Evolutionary conservation across 2,888 invertebrate species (phyloP).

Genomic region (Eudemis profundana): DNA sequence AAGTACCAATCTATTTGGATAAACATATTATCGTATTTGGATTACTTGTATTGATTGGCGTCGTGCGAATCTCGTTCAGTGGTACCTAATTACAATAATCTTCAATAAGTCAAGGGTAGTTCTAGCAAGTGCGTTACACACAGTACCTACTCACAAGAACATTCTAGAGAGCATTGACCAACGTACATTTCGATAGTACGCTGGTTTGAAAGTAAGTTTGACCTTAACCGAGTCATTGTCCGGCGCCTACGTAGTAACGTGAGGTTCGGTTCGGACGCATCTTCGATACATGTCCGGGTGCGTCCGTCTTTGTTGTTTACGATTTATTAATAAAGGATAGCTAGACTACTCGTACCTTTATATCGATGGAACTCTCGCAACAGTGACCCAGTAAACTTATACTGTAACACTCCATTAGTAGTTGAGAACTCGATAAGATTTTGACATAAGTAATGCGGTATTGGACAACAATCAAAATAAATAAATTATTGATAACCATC

Average conservation of each 20-base stretch:
- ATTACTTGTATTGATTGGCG: too few relatives aligned
- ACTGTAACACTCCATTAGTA: too few relatives aligned
- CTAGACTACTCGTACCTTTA: slow-evolving; percentile 12
- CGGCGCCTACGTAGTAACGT: slow-evolving; percentile 31
- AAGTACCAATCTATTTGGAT: too few relatives aligned
- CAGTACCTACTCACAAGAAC: slow-evolving; percentile 31
- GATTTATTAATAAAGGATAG: slow-evolving; percentile 3
- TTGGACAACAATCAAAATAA: too few relatives aligned
- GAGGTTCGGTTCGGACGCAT: slow-evolving; percentile 25
- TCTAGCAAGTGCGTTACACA: slow-evolving; percentile 5
- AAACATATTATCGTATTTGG: too few relatives aligned
- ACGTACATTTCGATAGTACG: slow-evolving; percentile 50
- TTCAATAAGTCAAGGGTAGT: slow-evolving; percentile 35
- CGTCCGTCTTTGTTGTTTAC: slow-evolving; percentile 15
- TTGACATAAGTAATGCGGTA: too few relatives aligned
- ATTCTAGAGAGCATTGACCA: slow-evolving; percentile 62
- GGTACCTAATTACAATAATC: too few relatives aligned
- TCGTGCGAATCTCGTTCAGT: too few relatives aligned
- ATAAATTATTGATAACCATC: too few relatives aligned
- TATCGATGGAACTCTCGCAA: background rate
- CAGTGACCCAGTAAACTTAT: slow-evolving; percentile 14
- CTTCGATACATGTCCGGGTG: background rate
- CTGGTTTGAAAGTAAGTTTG: slow-evolving; percentile 62
- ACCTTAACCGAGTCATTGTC: slow-evolving; percentile 43
- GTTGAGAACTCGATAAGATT: too few relatives aligned